Percentiles rank a stretch among this genome's conserved stretches.
phyloP scores from a whole-genome alignment of 2,888 invertebrate genomes.

The Nudaria mundana region DNA sequence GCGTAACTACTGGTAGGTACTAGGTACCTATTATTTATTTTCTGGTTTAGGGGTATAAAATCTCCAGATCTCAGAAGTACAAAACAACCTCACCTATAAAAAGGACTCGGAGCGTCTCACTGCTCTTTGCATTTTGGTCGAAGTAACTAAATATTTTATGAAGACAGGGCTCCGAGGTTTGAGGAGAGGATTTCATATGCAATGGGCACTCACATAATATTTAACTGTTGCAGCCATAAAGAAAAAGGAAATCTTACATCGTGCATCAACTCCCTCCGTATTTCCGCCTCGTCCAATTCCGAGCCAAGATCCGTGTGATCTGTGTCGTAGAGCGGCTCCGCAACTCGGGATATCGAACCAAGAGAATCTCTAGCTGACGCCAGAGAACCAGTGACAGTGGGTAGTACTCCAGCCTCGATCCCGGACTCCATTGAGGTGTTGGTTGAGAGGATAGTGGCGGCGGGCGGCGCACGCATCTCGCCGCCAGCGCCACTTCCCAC shows the following conservation, averaged over 20 bases:
- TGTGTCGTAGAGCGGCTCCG: conserved; percentile 86
- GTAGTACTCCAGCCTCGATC: conserved; percentile 85
- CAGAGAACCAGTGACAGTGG: conserved; percentile 87
- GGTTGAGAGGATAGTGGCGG: conserved; percentile 67
- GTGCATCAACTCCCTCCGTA: conserved; percentile 87
- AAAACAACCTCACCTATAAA: too few species aligned
- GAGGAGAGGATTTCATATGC: too few species aligned
- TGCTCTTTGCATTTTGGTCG: too few species aligned
- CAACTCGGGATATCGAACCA: conserved; percentile 81
- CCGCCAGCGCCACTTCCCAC: conserved; percentile 70
- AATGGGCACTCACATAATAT: too few species aligned
- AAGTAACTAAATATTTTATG: too few species aligned
- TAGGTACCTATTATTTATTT: not conserved
- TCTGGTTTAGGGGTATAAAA: too few species aligned
- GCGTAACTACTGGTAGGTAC: conserved; percentile 11
- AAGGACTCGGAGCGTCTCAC: too few species aligned
- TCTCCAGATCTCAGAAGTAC: too few species aligned
- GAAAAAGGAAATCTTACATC: conserved; percentile 83
- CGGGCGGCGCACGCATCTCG: conserved; percentile 57
- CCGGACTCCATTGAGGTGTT: conserved; percentile 83
- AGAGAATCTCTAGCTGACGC: conserved; percentile 79
- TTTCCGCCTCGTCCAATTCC: conserved; percentile 89
- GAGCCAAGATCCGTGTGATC: conserved; percentile 91
- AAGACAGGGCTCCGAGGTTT: too few species aligned
- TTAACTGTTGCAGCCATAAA: too few species aligned